Percentiles rank a stretch among this genome's conserved stretches.
phyloP scores from a whole-genome alignment of 2,113 vertebrate genomes.

The Ovis aries region ARS-UI_Ramb_v3.0 NC_056063.1:58676501-58677000 shows the following conservation, averaged over 20 bases:
- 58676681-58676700: neutral
- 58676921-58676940: neutral
- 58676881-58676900: neutral
- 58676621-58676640: neutral
- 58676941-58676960: neutral
- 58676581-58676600: neutral
- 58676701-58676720: neutral
- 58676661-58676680: fast-evolving
- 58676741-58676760: neutral
- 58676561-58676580: neutral
- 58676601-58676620: neutral
- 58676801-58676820: neutral
- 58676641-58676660: neutral
- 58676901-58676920: neutral
- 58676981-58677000: neutral
- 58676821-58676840: neutral
- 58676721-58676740: neutral
- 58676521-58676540: neutral
- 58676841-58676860: neutral
- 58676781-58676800: neutral
- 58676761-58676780: fast-evolving
- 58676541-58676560: neutral
- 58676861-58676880: neutral
- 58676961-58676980: neutral
- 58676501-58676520: neutral